Percentiles rank a stretch among this genome's conserved stretches.
These are phyloP conservation scores for Crossaster papposus DNA, from an alignment of 53 echinoderm and acorn worm genomes.

Conservation along the genomic window DNA sequence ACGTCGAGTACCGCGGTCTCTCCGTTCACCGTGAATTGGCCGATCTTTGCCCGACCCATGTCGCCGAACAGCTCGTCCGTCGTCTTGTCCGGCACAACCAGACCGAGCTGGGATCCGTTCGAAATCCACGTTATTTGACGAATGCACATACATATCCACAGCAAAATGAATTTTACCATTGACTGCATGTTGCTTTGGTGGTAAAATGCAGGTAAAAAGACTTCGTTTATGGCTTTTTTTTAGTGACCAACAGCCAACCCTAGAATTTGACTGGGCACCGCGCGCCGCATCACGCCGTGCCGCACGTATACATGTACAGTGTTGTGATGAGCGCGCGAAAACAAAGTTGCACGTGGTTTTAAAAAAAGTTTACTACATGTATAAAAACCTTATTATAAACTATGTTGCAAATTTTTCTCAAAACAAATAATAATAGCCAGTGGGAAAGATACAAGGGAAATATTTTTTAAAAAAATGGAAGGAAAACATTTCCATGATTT, in stretches of 20 bases:
- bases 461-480: neutral
- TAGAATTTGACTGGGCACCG: too few species aligned
- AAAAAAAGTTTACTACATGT: neutral
- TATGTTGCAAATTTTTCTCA: too few species aligned
- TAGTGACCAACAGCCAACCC: too few species aligned
- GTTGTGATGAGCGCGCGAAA: neutral
- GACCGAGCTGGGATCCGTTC: conserved; percentile 35
- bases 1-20: conserved; percentile 62
- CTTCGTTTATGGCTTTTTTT: neutral
- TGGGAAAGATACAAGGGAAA: neutral
- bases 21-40: conserved; percentile 59
- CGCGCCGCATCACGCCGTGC: too few species aligned
- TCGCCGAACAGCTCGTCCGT: conserved; percentile 63
- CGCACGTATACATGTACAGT: neutral
- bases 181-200: conserved; percentile 21
- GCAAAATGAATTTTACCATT: neutral
- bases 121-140: conserved; percentile 23
- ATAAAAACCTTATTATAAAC: too few species aligned
- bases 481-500: neutral
- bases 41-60: conserved; percentile 68
- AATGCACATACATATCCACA: conserved; percentile 29
- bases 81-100: conserved; percentile 54
- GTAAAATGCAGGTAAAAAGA: neutral
- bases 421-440: neutral
- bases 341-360: neutral